Base-by-base conservation (phyloP, 2,797 vertebrate species). In the Pantherophis alleghaniensis region DNA sequence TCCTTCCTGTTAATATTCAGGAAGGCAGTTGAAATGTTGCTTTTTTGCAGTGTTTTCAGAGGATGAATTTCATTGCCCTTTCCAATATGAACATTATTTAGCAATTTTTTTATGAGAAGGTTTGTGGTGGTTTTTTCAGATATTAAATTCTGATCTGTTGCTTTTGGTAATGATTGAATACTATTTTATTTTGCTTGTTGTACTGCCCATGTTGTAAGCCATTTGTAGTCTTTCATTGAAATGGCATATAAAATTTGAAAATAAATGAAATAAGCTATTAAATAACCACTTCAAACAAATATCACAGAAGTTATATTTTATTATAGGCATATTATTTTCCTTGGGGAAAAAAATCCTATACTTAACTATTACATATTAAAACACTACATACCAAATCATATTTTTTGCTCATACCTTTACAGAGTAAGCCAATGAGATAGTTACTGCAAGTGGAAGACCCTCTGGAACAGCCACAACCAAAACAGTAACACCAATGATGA, bases 401-500 rank as follows among this genome's bases (percentile, higher is more conserved):
- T 2, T 74, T 91, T 51, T 56, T 93, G 7, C 89, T 95, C 98
- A 96, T 98, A 99, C 99, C 98, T 99, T 99, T 89, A 99, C 99
- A 28, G 99, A 99, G 94, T 99, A 99, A 51, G 99, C 99, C 97
- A 99, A 97, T 28, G 99, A 99, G 97, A 99, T 99, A 61, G 99
- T 99, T 86, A 99, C 99, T 66, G 99, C 99, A 86, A 99, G 98
- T 1, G 99, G 99, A 96, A 99, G 98, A 95, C 99, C 99, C 97
- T 99, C 99, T 1, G 99, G 99, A 90, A 99, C 99, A 0, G 99
- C 99, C 83, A 99, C 99, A 96, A 99, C 99, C 96, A 99, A 97
- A 89, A 99, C 99, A 0, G 99, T 99, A 94, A 99, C 99, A 90
- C 99, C 99, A 91, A 99, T 99, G 97, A 99, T 99, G 98, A 99